phyloP scores from a whole-genome alignment of 2,888 invertebrate genomes.

The Cecidostiba fungosa region DNA sequence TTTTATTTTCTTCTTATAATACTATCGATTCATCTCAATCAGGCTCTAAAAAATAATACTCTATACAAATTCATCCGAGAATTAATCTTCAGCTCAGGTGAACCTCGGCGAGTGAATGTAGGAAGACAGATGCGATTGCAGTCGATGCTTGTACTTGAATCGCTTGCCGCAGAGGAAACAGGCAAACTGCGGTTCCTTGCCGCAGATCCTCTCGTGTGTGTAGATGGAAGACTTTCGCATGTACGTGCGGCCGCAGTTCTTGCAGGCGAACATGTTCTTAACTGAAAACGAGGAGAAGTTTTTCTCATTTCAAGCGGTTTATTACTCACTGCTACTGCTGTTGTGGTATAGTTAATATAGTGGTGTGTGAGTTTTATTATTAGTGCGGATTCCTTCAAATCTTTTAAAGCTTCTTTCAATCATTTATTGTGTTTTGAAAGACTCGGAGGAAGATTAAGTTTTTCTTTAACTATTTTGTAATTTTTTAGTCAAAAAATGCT shows the following conservation, averaged over 20 bases:
- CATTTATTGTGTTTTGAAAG: neutral
- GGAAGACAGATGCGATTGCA: constrained; percentile 73
- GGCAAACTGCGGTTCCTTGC: constrained; percentile 76
- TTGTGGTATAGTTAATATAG: neutral
- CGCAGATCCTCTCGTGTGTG: constrained; percentile 75
- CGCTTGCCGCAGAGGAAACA: constrained; percentile 77
- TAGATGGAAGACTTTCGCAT: constrained; percentile 76
- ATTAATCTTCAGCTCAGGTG: neutral
- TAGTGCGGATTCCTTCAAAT: neutral
- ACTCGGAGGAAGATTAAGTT: neutral
- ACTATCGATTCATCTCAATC: neutral
- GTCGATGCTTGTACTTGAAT: constrained; percentile 76
- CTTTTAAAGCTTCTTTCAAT: neutral
- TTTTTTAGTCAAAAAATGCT: neutral
- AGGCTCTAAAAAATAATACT: constrained; percentile 15
- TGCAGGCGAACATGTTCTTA: constrained; percentile 67
- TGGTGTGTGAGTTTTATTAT: neutral
- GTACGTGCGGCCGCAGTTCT: constrained; percentile 73
- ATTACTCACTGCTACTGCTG: neutral
- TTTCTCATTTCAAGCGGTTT: neutral
- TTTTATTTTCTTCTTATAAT: neutral
- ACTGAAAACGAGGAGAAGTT: constrained; percentile 46
- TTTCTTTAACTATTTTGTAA: neutral
- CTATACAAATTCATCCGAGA: neutral
- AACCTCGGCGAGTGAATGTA: constrained; percentile 66